Evolutionary conservation across 2,113 vertebrate genomes (phyloP).

Genomic region (Eonycteris spelaea): DNA sequence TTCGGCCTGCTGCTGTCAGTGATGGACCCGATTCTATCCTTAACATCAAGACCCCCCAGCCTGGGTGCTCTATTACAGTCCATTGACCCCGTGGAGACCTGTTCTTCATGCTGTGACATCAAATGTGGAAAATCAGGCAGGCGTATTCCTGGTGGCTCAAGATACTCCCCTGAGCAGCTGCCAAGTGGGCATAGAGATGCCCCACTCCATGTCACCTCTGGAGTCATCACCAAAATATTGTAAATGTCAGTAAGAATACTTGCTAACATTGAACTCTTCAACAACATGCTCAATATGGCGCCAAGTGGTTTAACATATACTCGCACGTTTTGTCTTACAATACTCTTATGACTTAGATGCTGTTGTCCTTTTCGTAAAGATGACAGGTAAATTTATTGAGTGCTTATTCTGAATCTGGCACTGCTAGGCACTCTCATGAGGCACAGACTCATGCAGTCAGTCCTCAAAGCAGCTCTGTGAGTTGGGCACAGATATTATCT

Average conservation of each 20-base stretch:
- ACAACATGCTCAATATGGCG: fast-evolving
- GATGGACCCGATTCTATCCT: background rate
- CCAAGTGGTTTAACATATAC: fast-evolving
- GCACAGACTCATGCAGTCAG: background rate
- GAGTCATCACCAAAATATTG: background rate
- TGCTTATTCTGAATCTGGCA: background rate
- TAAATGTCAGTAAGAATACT: background rate
- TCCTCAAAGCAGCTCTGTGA: background rate
- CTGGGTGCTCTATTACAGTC: background rate
- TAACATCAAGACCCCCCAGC: no score
- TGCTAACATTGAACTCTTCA: background rate
- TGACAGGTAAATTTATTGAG: background rate
- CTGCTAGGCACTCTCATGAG: background rate
- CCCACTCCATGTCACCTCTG: background rate
- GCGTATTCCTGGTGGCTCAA: background rate
- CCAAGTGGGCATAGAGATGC: background rate
- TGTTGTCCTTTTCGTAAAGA: background rate
- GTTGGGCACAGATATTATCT: fast-evolving
- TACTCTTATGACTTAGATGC: background rate
- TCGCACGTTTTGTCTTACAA: background rate
- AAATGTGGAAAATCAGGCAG: background rate
- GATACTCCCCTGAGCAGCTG: background rate
- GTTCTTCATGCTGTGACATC: background rate
- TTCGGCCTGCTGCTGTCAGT: background rate
- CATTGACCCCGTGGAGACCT: background rate